Conservation (phyloP, 2,888 invertebrate species). For the Hofmannophila pseudospretella region DNA sequence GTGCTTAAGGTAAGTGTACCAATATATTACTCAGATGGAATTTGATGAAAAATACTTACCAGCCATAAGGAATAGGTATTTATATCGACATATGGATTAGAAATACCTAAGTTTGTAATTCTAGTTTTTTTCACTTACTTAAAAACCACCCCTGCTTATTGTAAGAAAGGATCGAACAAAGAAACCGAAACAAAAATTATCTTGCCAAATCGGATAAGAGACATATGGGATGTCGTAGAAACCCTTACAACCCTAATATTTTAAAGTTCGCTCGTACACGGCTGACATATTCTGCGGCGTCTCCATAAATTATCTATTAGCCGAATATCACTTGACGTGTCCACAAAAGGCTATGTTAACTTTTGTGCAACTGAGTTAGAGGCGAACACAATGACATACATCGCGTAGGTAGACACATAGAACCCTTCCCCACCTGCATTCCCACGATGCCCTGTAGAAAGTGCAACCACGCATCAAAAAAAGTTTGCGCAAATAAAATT, state of each 20-base stretch:
- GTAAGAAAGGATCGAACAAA: slow-evolving; percentile 22
- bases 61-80: too few relatives aligned
- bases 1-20: too few relatives aligned
- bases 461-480: slow-evolving; percentile 54
- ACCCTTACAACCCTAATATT: slow-evolving; percentile 68
- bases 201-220: slow-evolving; percentile 47
- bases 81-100: too few relatives aligned
- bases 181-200: slow-evolving; percentile 48
- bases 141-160: too few relatives aligned
- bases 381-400: slow-evolving; percentile 45
- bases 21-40: too few relatives aligned
- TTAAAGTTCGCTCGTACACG: slow-evolving; percentile 46
- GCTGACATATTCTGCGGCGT: slow-evolving; percentile 50
- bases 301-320: slow-evolving; percentile 75
- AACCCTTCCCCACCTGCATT: slow-evolving; percentile 77
- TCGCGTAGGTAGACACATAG: slow-evolving; percentile 34
- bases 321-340: slow-evolving; percentile 67
- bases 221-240: slow-evolving; percentile 35
- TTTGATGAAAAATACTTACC: too few relatives aligned
- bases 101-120: too few relatives aligned
- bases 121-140: too few relatives aligned
- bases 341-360: slow-evolving; percentile 64
- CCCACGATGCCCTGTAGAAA: slow-evolving; percentile 70
- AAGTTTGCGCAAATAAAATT: slow-evolving; percentile 69
- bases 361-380: slow-evolving; percentile 67